Conservation (phyloP, 1,140 invertebrate species). For the Drosophila kikkawai region DNA sequence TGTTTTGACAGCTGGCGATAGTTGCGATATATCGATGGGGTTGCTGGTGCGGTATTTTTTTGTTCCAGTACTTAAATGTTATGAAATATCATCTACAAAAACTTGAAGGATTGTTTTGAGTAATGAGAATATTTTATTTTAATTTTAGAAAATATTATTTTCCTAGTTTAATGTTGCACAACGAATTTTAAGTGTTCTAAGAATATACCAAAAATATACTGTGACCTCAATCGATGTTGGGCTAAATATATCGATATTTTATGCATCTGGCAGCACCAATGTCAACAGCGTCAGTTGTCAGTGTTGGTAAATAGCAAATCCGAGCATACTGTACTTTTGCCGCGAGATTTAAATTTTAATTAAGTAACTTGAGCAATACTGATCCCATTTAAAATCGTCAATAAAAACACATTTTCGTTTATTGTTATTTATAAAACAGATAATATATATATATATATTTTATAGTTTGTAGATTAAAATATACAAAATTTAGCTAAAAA, state of each 20-base stretch:
- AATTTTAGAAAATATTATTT: not conserved
- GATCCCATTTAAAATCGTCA: slow-evolving; percentile 5
- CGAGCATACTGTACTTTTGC: not conserved
- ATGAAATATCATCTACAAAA: not conserved
- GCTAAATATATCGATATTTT: not conserved
- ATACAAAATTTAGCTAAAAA: slow-evolving; percentile 84
- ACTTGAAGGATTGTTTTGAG: not conserved
- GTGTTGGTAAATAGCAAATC: too few relatives aligned
- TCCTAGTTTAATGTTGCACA: not conserved
- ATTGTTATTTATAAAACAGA: slow-evolving; percentile 81
- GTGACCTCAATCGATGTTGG: not conserved
- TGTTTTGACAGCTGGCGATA: slow-evolving; percentile 26
- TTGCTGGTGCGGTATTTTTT: not conserved
- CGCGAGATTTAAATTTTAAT: not conserved
- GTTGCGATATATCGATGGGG: not conserved
- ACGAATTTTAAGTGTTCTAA: not conserved
- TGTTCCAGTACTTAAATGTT: too few relatives aligned
- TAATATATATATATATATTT: slow-evolving; percentile 75
- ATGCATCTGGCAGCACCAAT: not conserved
- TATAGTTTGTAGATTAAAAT: slow-evolving; percentile 80
- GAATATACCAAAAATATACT: not conserved
- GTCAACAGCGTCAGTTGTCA: not conserved
- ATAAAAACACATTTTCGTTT: slow-evolving; percentile 58
- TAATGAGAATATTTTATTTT: not conserved
- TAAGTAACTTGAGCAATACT: too few relatives aligned